phyloP scores from a whole-genome alignment of 2,888 invertebrate genomes.

The Aphodius granarius region DNA sequence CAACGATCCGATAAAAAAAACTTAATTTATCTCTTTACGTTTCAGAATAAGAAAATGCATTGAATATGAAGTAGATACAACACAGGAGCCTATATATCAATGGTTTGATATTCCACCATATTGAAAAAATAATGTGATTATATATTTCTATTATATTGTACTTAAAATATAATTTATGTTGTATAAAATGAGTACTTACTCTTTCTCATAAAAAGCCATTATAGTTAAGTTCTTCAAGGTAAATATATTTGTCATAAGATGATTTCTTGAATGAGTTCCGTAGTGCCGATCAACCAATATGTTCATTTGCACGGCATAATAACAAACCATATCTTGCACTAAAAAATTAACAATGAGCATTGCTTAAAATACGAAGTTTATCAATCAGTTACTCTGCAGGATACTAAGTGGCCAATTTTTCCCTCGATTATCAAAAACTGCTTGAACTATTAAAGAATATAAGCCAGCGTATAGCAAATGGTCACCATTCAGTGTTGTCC shows the following conservation, averaged over 20 bases:
- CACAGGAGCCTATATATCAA: slow-evolving; percentile 52
- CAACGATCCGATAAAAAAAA: no score
- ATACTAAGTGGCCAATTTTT: background rate
- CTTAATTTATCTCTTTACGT: background rate
- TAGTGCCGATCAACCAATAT: background rate
- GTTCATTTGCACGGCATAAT: background rate
- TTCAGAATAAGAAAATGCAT: slow-evolving; percentile 49
- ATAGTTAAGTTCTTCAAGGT: background rate
- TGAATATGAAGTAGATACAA: slow-evolving; percentile 54
- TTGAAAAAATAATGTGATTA: background rate
- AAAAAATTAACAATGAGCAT: background rate
- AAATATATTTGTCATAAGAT: background rate
- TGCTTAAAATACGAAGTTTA: background rate
- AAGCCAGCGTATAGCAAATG: background rate
- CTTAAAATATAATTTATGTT: background rate
- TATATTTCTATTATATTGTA: background rate
- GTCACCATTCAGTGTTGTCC: background rate
- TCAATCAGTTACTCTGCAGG: background rate
- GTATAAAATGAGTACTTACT: background rate
- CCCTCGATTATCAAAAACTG: background rate
- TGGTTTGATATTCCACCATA: slow-evolving; percentile 60
- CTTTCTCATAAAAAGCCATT: background rate
- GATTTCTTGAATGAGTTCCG: background rate
- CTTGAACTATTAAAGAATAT: background rate
- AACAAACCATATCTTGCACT: background rate